Evolutionary conservation across 2,113 vertebrate species (phyloP).

Genomic region (Myrmophylax atrothorax): DNA sequence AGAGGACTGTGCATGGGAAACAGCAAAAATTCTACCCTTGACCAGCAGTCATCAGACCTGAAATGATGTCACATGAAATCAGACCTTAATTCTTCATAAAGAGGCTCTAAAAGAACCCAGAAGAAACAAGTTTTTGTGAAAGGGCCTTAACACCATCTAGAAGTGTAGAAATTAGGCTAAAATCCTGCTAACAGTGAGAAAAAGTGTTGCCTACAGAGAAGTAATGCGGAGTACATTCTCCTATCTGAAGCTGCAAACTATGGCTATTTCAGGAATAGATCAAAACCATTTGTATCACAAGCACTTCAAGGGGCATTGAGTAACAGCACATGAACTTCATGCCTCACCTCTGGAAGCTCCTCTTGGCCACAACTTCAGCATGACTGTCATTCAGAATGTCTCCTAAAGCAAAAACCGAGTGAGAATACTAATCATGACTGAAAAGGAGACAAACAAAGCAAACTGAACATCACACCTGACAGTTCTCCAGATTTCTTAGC

Average conservation of each 20-base stretch:
- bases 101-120: background rate
- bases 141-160: background rate
- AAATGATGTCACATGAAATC: background rate
- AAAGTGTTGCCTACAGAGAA: background rate
- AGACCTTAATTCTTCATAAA: background rate
- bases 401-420: slow-evolving; percentile 76
- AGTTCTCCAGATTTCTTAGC: background rate
- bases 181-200: background rate
- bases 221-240: background rate
- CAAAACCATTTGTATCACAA: background rate
- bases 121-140: background rate
- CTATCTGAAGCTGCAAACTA: background rate
- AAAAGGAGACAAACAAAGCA: background rate
- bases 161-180: background rate
- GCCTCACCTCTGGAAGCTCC: slow-evolving; percentile 89
- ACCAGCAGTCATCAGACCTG: background rate
- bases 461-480: background rate
- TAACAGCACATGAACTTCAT: background rate
- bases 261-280: background rate
- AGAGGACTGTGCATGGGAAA: background rate
- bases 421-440: background rate
- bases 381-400: slow-evolving; percentile 95
- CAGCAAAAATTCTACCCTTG: background rate
- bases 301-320: background rate
- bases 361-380: slow-evolving; percentile 90